Percentiles rank a stretch among this genome's conserved stretches.
These are phyloP conservation scores for Drosophila acutilabella DNA, from an alignment of 2,888 invertebrate genomes.

Conservation along the genomic window DNA sequence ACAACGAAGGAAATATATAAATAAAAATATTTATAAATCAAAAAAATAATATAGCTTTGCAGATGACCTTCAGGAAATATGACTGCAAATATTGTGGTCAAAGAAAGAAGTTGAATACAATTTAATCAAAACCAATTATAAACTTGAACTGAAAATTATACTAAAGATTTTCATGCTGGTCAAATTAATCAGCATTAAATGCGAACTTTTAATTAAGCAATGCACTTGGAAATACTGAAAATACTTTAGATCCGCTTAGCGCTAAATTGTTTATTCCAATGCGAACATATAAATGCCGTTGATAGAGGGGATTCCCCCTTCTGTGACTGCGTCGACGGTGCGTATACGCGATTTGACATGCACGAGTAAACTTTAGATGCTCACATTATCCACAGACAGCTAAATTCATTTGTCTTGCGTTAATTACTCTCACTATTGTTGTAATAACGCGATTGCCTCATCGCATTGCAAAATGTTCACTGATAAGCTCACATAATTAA, in stretches of 20 bases:
- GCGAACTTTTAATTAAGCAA: slow-evolving; percentile 18
- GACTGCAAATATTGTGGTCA: slow-evolving; percentile 33
- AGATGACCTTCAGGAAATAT: slow-evolving; percentile 40
- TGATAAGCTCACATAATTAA: slow-evolving; percentile 63
- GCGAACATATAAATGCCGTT: slow-evolving; percentile 29
- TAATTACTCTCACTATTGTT: slow-evolving; percentile 51
- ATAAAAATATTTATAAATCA: slow-evolving; percentile 6
- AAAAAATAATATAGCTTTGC: slow-evolving; percentile 25
- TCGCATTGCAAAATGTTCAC: slow-evolving; percentile 34
- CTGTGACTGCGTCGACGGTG: slow-evolving; percentile 38
- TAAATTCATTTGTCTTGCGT: slow-evolving; percentile 40
- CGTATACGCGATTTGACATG: slow-evolving; percentile 69
- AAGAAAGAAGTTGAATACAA: slow-evolving; percentile 19
- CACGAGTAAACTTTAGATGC: slow-evolving; percentile 56
- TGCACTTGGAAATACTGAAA: slow-evolving; percentile 16
- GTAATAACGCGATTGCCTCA: slow-evolving; percentile 24
- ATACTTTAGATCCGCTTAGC: slow-evolving; percentile 63
- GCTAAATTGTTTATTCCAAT: slow-evolving; percentile 48
- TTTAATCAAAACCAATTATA: slow-evolving; percentile 7
- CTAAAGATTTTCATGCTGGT: slow-evolving; percentile 17
- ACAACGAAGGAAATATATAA: slow-evolving; percentile 32
- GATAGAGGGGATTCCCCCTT: slow-evolving; percentile 14
- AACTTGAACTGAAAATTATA: neutral
- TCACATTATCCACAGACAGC: slow-evolving; percentile 18
- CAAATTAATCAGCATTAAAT: slow-evolving; percentile 24